Evolutionary conservation across 2,113 vertebrate species (phyloP).

Genomic region (Apistogramma diplotaenia): DNA sequence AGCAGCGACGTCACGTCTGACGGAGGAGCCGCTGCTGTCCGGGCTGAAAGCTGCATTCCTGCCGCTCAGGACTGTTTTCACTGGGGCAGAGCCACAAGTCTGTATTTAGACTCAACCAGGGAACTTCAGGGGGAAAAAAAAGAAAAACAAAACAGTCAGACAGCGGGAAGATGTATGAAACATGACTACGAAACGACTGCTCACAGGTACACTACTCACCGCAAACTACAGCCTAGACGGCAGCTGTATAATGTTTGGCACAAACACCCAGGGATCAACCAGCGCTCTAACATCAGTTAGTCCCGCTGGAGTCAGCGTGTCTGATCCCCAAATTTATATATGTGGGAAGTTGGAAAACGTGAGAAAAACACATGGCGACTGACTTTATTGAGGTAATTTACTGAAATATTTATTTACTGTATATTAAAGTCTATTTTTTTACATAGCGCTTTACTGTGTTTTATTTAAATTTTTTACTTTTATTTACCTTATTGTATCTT

Average conservation of each 20-base stretch:
- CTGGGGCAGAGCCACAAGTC: neutral
- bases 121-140: neutral
- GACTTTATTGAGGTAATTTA: neutral
- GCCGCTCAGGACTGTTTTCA: slow-evolving; percentile 35
- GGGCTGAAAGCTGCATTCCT: slow-evolving; percentile 36
- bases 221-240: neutral
- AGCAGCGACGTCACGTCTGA: slow-evolving; percentile 74
- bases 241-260: neutral
- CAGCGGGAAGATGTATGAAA: neutral
- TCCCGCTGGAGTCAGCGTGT: neutral
- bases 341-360: too few relatives aligned
- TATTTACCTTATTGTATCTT: neutral
- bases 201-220: neutral
- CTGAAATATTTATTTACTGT: neutral
- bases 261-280: neutral
- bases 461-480: neutral
- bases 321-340: neutral
- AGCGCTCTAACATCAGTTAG: neutral
- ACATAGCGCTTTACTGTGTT: too few relatives aligned
- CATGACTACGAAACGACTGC: neutral
- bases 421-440: too few relatives aligned
- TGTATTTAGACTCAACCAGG: neutral
- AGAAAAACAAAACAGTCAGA: neutral
- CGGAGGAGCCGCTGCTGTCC: slow-evolving; percentile 38
- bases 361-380: too few relatives aligned